Evolutionary conservation across 2,888 invertebrate species (phyloP).

Genomic region (Girardia tigrina): DNA sequence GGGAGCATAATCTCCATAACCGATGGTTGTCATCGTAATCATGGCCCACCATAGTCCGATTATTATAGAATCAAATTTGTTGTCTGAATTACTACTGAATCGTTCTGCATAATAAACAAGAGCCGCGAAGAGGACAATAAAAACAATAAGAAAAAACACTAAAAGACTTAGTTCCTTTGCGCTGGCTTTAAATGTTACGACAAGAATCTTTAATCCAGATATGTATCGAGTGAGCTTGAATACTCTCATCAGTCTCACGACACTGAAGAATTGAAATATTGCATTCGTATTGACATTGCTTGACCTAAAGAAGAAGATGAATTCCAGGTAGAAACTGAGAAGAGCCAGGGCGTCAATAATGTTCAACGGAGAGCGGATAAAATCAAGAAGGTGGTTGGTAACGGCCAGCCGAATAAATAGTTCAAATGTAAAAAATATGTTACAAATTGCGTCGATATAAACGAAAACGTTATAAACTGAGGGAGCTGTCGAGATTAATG

Average conservation of each 20-base stretch:
- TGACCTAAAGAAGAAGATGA: background rate
- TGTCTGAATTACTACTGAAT: slow-evolving; percentile 73
- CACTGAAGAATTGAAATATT: slow-evolving; percentile 66
- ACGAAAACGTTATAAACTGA: slow-evolving; percentile 50
- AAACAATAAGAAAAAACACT: slow-evolving; percentile 81
- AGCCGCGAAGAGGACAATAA: slow-evolving; percentile 86
- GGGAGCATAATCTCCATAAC: slow-evolving; percentile 68
- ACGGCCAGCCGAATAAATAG: slow-evolving; percentile 72
- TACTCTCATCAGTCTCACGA: slow-evolving; percentile 71
- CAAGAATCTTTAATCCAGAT: slow-evolving; percentile 78
- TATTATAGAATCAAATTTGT: slow-evolving; percentile 84
- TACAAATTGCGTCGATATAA: slow-evolving; percentile 79
- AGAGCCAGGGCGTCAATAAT: slow-evolving; percentile 62
- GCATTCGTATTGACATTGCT: background rate
- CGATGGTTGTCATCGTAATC: slow-evolving; percentile 85
- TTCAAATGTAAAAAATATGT: slow-evolving; percentile 86
- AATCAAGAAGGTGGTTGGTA: slow-evolving; percentile 71
- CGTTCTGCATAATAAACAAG: slow-evolving; percentile 79
- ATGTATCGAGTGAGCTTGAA: slow-evolving; percentile 77
- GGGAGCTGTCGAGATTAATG: background rate
- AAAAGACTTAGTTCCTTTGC: slow-evolving; percentile 80
- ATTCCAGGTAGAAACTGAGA: slow-evolving; percentile 36
- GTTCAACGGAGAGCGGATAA: slow-evolving; percentile 76
- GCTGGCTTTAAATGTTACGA: slow-evolving; percentile 88
- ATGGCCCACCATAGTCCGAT: slow-evolving; percentile 91